These are phyloP conservation scores for Carettochelys insculpta DNA, from an alignment of 2,113 vertebrate species.

Conservation along the genomic window DNA sequence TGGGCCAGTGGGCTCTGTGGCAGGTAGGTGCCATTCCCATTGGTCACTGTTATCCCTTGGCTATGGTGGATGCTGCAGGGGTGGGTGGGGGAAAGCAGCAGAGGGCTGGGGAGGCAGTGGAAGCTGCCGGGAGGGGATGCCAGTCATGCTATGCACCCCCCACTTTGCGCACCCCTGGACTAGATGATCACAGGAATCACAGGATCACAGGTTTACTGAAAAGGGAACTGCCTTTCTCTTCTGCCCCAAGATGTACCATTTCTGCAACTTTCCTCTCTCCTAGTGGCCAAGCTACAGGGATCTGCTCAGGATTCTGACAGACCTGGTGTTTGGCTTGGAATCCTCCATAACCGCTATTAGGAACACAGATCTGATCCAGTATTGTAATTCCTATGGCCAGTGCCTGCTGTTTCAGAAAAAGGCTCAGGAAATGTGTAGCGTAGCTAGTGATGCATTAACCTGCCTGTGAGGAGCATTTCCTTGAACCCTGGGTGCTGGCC, in stretches of 20 bases:
- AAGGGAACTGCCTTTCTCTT: neutral
- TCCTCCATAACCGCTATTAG: rapidly evolving
- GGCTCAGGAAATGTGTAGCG: neutral
- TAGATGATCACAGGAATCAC: too few species aligned
- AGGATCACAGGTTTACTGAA: neutral
- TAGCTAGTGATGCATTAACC: neutral
- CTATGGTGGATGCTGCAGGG: too few species aligned
- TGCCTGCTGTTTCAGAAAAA: neutral
- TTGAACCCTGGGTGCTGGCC: neutral
- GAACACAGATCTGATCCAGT: neutral
- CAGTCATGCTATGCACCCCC: too few species aligned
- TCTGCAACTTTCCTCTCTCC: neutral
- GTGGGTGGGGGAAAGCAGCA: too few species aligned
- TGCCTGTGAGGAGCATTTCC: neutral
- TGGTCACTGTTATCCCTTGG: too few species aligned
- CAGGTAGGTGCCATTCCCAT: too few species aligned
- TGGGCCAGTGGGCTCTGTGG: too few species aligned
- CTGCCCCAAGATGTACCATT: neutral
- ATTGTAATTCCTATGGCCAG: neutral
- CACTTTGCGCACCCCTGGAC: too few species aligned
- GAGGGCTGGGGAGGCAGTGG: too few species aligned
- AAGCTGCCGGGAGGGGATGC: too few species aligned
- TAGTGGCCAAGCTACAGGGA: neutral
- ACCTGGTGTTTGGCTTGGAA: neutral
- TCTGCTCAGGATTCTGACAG: neutral